Conservation (phyloP, 2,797 vertebrate species). For the Oreortyx pictus region DNA sequence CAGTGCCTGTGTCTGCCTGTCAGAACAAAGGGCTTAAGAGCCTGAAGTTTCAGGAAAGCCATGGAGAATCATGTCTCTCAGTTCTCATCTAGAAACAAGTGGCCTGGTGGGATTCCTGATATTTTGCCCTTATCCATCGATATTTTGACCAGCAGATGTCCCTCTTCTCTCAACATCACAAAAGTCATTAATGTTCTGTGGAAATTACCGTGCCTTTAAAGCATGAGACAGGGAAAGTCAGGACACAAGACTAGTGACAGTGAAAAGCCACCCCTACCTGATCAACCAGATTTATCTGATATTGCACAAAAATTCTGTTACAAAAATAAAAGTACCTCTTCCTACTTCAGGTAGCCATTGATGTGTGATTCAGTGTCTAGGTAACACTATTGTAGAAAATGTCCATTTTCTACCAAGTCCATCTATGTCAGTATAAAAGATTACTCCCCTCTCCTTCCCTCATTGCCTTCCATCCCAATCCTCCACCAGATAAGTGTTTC, state of each 20-base stretch:
- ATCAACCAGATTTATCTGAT: neutral
- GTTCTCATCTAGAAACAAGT: accelerated
- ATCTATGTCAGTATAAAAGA: neutral
- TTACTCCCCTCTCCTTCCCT: neutral
- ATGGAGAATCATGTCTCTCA: accelerated
- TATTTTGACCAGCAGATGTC: conserved; percentile 34
- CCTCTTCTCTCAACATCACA: neutral
- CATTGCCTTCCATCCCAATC: neutral
- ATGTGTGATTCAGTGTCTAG: neutral
- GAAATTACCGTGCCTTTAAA: neutral
- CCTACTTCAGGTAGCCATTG: neutral
- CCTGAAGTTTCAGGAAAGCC: neutral
- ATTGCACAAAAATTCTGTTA: neutral
- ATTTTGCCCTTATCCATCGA: neutral
- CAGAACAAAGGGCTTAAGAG: neutral
- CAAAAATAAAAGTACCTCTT: neutral
- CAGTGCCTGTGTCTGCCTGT: neutral
- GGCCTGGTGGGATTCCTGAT: neutral
- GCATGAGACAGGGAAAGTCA: neutral
- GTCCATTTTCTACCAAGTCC: neutral
- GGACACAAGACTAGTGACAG: neutral
- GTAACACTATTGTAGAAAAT: neutral
- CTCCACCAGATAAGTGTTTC: neutral
- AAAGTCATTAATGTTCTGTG: neutral
- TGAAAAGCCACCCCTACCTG: neutral